Conservation (phyloP, 2,888 invertebrate species). For the Heliconius charithonia region DNA sequence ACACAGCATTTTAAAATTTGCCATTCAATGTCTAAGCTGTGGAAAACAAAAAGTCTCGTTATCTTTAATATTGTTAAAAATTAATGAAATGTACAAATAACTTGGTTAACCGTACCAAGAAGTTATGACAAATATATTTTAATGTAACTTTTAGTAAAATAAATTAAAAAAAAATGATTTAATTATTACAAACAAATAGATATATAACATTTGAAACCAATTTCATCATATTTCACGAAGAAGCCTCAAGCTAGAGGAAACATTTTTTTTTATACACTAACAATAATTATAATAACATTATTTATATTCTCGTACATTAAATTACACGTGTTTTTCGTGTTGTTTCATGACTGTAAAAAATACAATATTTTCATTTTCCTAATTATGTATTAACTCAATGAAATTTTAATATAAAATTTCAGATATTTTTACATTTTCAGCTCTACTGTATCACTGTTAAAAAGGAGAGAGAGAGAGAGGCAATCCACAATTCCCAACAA, state of each 20-base stretch:
- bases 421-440: not conserved
- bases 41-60: too few relatives aligned
- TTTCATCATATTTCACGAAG: conserved; percentile 1
- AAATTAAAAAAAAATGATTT: too few relatives aligned
- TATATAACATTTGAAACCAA: not conserved
- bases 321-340: not conserved
- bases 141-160: too few relatives aligned
- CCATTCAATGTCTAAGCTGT: too few relatives aligned
- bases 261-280: not conserved
- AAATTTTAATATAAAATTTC: not conserved
- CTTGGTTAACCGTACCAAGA: too few relatives aligned
- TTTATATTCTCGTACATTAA: not conserved
- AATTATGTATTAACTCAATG: not conserved
- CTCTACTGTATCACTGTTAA: not conserved
- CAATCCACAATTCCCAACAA: too few relatives aligned
- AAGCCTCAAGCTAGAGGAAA: not conserved
- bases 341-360: not conserved
- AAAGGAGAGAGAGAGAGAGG: not conserved
- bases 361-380: not conserved
- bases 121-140: too few relatives aligned
- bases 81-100: too few relatives aligned
- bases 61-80: too few relatives aligned
- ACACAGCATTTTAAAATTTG: too few relatives aligned
- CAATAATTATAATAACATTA: conserved; percentile 2
- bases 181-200: not conserved